These are phyloP conservation scores for Pilophorus perplexus DNA, from an alignment of 2,888 invertebrate genomes.

Conservation along the genomic window DNA sequence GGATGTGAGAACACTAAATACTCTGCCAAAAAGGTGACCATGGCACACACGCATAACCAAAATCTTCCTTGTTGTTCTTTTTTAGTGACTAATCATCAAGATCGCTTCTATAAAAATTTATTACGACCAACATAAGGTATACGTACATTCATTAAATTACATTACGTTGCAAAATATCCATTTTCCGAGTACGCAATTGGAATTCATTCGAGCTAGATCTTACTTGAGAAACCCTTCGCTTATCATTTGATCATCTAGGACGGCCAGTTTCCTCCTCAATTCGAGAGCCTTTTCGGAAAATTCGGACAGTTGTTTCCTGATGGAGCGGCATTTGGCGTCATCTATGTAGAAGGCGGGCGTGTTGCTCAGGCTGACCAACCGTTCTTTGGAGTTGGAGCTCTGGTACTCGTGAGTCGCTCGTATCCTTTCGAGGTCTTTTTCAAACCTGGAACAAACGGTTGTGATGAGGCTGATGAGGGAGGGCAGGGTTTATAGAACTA, in stretches of 20 bases:
- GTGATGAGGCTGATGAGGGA: no score
- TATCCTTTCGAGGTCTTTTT: slow-evolving; percentile 29
- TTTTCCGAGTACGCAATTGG: no score
- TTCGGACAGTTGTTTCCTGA: slow-evolving; percentile 37
- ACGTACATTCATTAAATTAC: no score
- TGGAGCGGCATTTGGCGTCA: slow-evolving; percentile 25
- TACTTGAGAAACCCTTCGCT: slow-evolving; percentile 28
- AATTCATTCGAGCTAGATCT: neutral
- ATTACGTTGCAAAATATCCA: no score
- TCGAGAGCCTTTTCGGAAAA: slow-evolving; percentile 33
- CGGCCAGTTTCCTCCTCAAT: slow-evolving; percentile 34
- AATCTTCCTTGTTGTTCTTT: no score
- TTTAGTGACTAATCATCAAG: no score
- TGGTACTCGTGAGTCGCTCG: slow-evolving; percentile 27
- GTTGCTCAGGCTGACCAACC: slow-evolving; percentile 3
- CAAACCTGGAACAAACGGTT: slow-evolving; percentile 33
- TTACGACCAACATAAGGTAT: no score
- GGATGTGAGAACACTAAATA: no score
- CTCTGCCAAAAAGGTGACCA: no score
- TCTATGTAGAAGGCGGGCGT: slow-evolving; percentile 35
- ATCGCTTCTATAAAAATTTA: no score
- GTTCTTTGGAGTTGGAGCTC: neutral
- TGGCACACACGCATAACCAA: no score
- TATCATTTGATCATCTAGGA: slow-evolving; percentile 27
- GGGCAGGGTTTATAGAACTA: no score